Evolutionary conservation across 1,140 invertebrate species (phyloP), one percentile per base, ranked within the genome.

Genomic region (Calephelis virginiensis): DNA sequence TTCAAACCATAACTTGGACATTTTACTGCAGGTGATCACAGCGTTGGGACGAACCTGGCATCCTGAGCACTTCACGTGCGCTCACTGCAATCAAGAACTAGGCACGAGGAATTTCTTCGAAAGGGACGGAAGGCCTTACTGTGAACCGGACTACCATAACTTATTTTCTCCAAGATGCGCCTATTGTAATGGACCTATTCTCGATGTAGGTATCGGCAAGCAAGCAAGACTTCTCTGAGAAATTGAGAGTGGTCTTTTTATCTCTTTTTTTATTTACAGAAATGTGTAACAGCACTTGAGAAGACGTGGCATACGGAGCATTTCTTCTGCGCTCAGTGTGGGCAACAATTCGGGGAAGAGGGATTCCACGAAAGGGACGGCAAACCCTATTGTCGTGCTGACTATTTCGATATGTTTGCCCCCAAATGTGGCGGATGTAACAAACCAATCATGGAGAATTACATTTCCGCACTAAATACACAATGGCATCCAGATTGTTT

Each of bases 401-500:
- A 99, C 84, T 99, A 99, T 92, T 99, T 99, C 84, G 97, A 98
- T 79, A 97, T 99, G 96, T 99, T 99, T 91, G 99, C 99, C 2
- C 98, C 98, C 0, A 99, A 99, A 89, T 99, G 99, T 92, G 98
- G 97, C 13, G 98, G 98, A 14, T 99, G 99, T 93, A 96, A 95
- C 77, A 94, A 97, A 46, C 97, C 99, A 60, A 99, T 99, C 76
- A 99, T 98, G 94, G 98, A 99, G 88, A 99, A 99, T 91, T 99
- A 99, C 88, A 99, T 99, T 81, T 99, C 98, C 1, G 99, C 99
- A 11, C 92, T 99, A 59, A 99, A 98, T 87, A 95, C 96, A 66
- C 98, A 99, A 87, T 99, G 99, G 99, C 99, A 99, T 93, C 97
- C 98, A 10, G 97, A 99, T 85, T 99, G 99, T 91, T 99, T 99